Conservation (phyloP, 2,113 vertebrate species). For the Ochotona princeps region DNA sequence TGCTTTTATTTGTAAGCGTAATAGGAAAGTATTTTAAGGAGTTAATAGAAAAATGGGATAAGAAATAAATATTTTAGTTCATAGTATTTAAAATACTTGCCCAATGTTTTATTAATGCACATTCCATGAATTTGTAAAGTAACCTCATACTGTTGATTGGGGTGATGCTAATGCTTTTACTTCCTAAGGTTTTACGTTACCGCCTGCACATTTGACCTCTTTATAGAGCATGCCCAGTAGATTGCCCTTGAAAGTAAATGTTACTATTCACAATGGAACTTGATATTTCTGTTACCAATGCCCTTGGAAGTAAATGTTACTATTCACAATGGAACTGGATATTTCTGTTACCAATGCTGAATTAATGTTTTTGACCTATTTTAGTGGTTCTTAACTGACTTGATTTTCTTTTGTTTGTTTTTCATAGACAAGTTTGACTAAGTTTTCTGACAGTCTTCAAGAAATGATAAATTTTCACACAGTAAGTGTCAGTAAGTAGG, state of each 20-base stretch:
- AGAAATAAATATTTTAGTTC: too few species aligned
- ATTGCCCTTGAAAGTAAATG: slow-evolving; percentile 49
- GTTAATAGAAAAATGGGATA: too few species aligned
- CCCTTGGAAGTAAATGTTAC: slow-evolving; percentile 45
- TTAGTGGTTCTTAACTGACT: slow-evolving; percentile 51
- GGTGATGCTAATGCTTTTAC: background rate
- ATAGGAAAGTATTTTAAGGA: too few species aligned
- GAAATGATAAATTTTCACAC: slow-evolving; percentile 99
- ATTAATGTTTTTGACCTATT: slow-evolving; percentile 53
- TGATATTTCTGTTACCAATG: slow-evolving; percentile 53
- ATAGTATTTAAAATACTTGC: too few species aligned
- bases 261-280: slow-evolving; percentile 26
- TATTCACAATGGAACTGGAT: slow-evolving; percentile 29
- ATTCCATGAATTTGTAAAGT: too few species aligned
- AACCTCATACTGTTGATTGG: background rate
- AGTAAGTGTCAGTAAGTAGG: slow-evolving; percentile 87
- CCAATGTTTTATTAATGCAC: too few species aligned
- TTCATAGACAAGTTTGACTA: slow-evolving; percentile 92
- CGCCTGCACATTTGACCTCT: background rate
- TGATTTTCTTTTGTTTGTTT: slow-evolving; percentile 75
- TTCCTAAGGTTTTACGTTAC: slow-evolving; percentile 28
- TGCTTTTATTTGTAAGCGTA: too few species aligned
- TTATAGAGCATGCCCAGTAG: background rate
- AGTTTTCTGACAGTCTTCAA: slow-evolving; percentile 97
- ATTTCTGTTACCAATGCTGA: slow-evolving; percentile 55